Evolutionary conservation across 2,888 invertebrate genomes (phyloP).

Genomic region (Monochamus alternatus): DNA sequence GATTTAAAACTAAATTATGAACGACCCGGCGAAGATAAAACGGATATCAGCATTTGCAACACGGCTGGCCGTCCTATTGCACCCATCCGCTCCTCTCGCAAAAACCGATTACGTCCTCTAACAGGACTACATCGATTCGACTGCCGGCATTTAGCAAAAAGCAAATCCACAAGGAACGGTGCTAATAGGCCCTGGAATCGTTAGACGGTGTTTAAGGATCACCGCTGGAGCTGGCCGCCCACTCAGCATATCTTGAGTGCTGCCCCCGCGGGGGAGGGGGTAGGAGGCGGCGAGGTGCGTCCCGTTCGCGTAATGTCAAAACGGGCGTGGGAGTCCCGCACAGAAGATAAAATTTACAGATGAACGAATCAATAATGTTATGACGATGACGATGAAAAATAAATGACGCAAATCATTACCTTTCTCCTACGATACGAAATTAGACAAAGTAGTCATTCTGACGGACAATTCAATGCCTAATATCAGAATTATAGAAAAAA

Average conservation of each 20-base stretch:
- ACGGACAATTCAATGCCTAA: too few species aligned
- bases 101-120: conserved; percentile 21
- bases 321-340: conserved; percentile 24
- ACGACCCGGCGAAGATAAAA: too few species aligned
- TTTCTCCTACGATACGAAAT: too few species aligned
- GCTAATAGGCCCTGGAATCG: conserved; percentile 53
- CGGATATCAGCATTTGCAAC: too few species aligned
- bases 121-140: conserved; percentile 29
- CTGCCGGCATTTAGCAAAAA: conserved; percentile 43
- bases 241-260: conserved; percentile 52
- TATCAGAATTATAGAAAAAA: too few species aligned
- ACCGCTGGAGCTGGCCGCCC: conserved; percentile 44
- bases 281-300: not conserved
- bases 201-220: conserved; percentile 53
- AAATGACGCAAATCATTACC: too few species aligned
- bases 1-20: too few species aligned
- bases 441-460: too few species aligned
- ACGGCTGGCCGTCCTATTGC: not conserved
- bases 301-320: not conserved
- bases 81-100: not conserved
- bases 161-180: conserved; percentile 48
- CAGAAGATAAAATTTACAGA: not conserved
- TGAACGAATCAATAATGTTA: too few species aligned
- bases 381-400: too few species aligned
- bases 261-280: conserved; percentile 13